phyloP scores from a whole-genome alignment of 2,113 vertebrate genomes.

The Pachycephala philippinensis region DNA sequence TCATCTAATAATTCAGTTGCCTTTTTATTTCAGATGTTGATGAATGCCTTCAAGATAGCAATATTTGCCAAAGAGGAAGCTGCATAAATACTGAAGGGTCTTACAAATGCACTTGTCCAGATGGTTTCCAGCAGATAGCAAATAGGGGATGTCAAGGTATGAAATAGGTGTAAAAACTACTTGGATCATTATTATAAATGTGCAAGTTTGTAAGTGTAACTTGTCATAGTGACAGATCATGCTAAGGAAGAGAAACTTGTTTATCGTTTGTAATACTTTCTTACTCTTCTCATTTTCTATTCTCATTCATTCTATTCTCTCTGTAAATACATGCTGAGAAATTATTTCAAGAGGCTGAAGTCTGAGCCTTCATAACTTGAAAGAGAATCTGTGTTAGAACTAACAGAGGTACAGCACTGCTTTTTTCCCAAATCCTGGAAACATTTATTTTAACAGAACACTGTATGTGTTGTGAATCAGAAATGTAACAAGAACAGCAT shows the following conservation, averaged over 20 bases:
- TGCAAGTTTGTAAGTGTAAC: background rate
- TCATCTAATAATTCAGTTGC: background rate
- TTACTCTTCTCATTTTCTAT: background rate
- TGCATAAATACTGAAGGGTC: slow-evolving; percentile 90
- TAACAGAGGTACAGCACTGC: background rate
- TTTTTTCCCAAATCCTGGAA: background rate
- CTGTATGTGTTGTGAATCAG: background rate
- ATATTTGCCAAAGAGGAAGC: slow-evolving; percentile 79
- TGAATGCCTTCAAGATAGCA: slow-evolving; percentile 81
- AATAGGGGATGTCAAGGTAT: slow-evolving; percentile 86
- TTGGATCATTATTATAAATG: background rate
- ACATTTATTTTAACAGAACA: background rate
- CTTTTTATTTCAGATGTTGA: slow-evolving; percentile 84
- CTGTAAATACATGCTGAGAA: background rate
- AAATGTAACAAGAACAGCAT: background rate
- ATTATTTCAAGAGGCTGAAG: background rate
- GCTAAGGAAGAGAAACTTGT: background rate
- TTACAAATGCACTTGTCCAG: slow-evolving; percentile 86
- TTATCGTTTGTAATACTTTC: background rate
- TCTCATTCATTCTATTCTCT: background rate
- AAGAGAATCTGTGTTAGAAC: background rate
- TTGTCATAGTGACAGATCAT: background rate
- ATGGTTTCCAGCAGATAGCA: slow-evolving; percentile 81
- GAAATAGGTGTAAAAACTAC: background rate
- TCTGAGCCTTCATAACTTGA: background rate